Conservation (phyloP, 1,140 invertebrate genomes). For the Ips nitidus region DNA sequence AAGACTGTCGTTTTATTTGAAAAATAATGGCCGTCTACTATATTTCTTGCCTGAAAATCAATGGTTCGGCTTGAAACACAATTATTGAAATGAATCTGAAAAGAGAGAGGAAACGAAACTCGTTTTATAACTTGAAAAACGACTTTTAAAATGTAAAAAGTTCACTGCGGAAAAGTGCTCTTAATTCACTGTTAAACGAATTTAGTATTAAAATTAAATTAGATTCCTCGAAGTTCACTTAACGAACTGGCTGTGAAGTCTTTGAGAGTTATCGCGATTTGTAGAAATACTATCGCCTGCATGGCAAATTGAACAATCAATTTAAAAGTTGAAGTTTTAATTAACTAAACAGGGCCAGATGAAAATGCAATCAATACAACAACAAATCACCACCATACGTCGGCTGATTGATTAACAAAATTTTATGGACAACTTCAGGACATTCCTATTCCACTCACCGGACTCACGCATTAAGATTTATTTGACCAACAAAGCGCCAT, state of each 20-base stretch:
- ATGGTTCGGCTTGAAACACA: not conserved
- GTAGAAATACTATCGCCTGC: not conserved
- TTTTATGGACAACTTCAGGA: not conserved
- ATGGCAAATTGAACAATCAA: conserved; percentile 5
- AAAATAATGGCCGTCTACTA: too few species aligned
- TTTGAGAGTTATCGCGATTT: conserved; percentile 1
- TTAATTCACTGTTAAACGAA: conserved; percentile 23
- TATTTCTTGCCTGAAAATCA: too few species aligned
- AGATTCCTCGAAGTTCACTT: conserved; percentile 17
- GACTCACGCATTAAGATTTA: too few species aligned
- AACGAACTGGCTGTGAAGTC: conserved; percentile 14
- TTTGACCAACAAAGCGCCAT: too few species aligned
- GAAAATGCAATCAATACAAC: conserved; percentile 1
- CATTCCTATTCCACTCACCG: too few species aligned
- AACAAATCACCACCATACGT: conserved; percentile 6
- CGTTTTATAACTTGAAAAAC: conserved; percentile 1
- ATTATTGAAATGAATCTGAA: conserved; percentile 1
- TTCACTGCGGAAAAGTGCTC: conserved; percentile 14
- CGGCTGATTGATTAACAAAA: conserved; percentile 5
- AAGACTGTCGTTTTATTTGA: too few species aligned
- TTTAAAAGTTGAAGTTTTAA: conserved; percentile 4
- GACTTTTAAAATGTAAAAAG: conserved; percentile 16
- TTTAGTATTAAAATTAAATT: conserved; percentile 26
- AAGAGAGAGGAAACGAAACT: not conserved
- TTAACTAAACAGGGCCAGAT: conserved; percentile 8